Conservation (phyloP, 2,113 vertebrate species). For the Neoarius graeffei region DNA sequence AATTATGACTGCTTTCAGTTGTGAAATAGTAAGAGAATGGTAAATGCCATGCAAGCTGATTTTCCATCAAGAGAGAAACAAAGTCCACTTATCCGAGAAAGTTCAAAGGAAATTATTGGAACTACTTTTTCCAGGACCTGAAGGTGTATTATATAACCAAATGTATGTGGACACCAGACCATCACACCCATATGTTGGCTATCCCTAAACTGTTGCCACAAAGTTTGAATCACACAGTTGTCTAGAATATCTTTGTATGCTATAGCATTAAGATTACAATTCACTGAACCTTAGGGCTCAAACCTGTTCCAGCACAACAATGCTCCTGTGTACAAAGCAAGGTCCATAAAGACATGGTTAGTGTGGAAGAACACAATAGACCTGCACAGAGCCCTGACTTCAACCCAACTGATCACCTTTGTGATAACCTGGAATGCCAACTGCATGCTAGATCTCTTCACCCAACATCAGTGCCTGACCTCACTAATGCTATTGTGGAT, state of each 20-base stretch:
- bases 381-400: too few species aligned
- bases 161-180: neutral
- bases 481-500: too few species aligned
- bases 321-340: too few species aligned
- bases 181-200: neutral
- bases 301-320: too few species aligned
- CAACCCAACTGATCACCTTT: too few species aligned
- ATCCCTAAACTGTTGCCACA: neutral
- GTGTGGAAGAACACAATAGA: too few species aligned
- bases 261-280: neutral
- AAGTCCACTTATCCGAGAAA: constrained; percentile 44
- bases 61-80: too few species aligned
- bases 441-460: too few species aligned
- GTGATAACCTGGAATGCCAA: too few species aligned
- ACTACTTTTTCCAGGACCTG: neutral
- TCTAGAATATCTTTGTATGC: neutral
- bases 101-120: constrained; percentile 54
- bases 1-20: constrained; percentile 45
- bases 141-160: neutral
- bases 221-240: neutral
- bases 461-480: too few species aligned
- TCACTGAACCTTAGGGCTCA: neutral
- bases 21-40: constrained; percentile 43
- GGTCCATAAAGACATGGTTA: too few species aligned
- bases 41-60: constrained; percentile 35